Evolutionary conservation across 92 coral and sea anemone genomes (phyloP), one percentile per base, ranked within the genome.

Genomic region (Micromussa lordhowensis): DNA sequence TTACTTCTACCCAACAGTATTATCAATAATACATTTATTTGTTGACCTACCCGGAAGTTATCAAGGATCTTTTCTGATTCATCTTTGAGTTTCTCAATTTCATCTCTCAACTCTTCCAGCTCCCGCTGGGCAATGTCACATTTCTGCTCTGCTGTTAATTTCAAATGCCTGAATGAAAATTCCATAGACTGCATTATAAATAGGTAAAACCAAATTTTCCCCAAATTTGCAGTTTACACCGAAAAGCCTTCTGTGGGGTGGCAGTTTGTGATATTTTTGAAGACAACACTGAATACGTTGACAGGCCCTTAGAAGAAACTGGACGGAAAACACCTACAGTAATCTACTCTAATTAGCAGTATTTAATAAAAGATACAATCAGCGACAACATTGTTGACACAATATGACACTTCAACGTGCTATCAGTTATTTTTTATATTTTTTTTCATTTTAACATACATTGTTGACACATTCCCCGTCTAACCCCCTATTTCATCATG

Each of bases 61-160:
- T 96, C 99, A 21, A 98, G 90, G 66, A 98, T 94, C 90, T 96
- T 93, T 81, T 98, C 99, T 17, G 99, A 98, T 69, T 96, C 99
- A 88, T 98, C 99, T 68, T 91, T 90, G 22, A 96, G 92, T 59
- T 98, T 96, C 58, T 98, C 98, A 71, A 98, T 98, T 32, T 98
- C 99, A 80, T 98, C 99, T 87, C 98, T 88, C 18, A 98, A 89
- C 90, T 98, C 99, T 68, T 98, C 99, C 32, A 98, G 94, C 84
- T 98, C 99, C 71, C 99, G 79, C 87, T 94, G 99, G 21, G 99
- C 99, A 88, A 98, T 98, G 84, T 98, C 99, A 94, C 99, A 98
- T 79, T 98, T 98, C 83, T 98, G 99, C 86, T 98, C 99, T 34
- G 99, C 99, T 69, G 84, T 93, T 51, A 98, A 89, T 89, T 98